Conservation (phyloP, 92 coral and sea anemone genomes). For the Actinostola sp. region DNA sequence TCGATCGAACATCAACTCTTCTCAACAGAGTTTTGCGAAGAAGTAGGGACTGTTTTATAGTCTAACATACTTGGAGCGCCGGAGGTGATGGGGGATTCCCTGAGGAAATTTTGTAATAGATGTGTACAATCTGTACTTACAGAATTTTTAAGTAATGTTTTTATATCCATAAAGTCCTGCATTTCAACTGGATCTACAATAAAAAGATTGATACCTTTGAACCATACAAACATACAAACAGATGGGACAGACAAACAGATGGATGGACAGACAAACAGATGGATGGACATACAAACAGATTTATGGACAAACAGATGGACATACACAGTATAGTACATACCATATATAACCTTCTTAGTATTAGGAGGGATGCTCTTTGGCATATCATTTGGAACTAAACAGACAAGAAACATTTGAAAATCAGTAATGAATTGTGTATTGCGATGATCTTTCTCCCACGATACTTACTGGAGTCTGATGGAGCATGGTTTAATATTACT, state of each 20-base stretch:
- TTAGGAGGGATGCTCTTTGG: slow-evolving; percentile 31
- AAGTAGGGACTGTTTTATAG: no score
- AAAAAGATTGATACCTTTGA: no score
- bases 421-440: no score
- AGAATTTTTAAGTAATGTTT: slow-evolving; percentile 40
- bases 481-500: slow-evolving; percentile 49
- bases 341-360: slow-evolving; percentile 48
- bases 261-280: background rate
- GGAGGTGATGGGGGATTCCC: no score
- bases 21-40: no score
- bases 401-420: background rate
- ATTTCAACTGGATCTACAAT: slow-evolving; percentile 62
- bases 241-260: no score
- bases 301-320: background rate
- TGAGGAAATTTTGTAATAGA: no score
- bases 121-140: slow-evolving; percentile 42
- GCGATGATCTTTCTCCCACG: no score
- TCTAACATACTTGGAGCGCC: no score
- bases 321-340: no score
- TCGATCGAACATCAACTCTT: no score
- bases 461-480: slow-evolving; percentile 59
- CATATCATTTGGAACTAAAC: slow-evolving; percentile 50
- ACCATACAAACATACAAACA: background rate
- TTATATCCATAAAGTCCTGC: slow-evolving; percentile 46
- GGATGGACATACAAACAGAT: background rate